Evolutionary conservation across 2,888 invertebrate genomes (phyloP), one percentile per base, ranked within the genome.

Genomic region (Amphipyra tragopoginis): DNA sequence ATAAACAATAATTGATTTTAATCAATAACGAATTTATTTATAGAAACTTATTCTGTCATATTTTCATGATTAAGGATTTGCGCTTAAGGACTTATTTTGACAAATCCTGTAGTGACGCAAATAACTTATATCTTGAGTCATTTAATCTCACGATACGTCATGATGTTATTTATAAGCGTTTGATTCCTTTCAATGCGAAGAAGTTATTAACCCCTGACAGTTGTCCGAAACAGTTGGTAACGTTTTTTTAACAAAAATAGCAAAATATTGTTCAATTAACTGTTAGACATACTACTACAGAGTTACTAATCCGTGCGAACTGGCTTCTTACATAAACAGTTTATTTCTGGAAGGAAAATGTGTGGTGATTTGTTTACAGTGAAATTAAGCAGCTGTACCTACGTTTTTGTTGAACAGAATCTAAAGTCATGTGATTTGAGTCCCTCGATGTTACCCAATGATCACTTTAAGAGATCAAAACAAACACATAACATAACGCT

Each of bases 311-410:
- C n/a, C 13, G 8, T 15, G 9, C 38, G 7, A 48, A 52, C 48
- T 29, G 15, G 4, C 1, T 48, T 40, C 44, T 48, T 36, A 21
- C 11, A 51, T 52, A 53, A 65, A 54, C 61, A 54, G 34, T 55
- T 55, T 66, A 61, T 66, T 67, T 62, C 15, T 55, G 33, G 50
- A 42, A 13, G 45, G 38, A 13, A 61, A 43, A 38, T 45, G 39
- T 54, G 40, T 39, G 29, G 34, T n/a, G 54, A 54, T 14, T 29
- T 43, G 34, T 14, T 45, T 1, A 9, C 48, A 15, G 15, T 15
- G 36, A 48, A 15, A 36, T 21, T 21, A n/a, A 7, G 26, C 44
- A 44, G 44, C 44, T 44, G 44, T 44, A 26, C n/a, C 5, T 0
- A 10, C 1, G 33, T 33, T 33, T 33, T 33, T 33, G 36, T 36